Evolutionary conservation across 2,888 invertebrate genomes (phyloP), one percentile per base, ranked within the genome.

Genomic region (Aricia artaxerxes): DNA sequence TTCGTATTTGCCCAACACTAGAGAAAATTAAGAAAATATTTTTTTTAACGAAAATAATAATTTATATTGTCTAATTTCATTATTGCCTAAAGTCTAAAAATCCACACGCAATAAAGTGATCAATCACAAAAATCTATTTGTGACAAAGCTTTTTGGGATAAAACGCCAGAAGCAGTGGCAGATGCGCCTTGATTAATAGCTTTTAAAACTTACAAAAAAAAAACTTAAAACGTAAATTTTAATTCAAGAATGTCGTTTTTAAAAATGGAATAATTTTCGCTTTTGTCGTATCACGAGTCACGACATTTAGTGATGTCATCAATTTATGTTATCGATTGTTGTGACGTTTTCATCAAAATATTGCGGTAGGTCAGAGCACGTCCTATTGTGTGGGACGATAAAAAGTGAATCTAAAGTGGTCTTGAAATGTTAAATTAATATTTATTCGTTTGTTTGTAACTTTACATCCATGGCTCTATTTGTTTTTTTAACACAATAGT

Each of bases 181-280:
- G 92, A 92, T 94, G 93, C 85, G 84, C 84, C 84, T 90, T 93
- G 93, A 94, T 93, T 93, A 91, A 94, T 92, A 87, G 87, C 89
- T 91, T 91, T 92, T 92, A 94, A 93, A 92, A 92, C 92, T 88
- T 92, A 92, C 92, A 92, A 89, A 90, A 64, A 78, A 78, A 78
- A 78, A 78, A 69, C 31, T 7, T 44, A 24, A 31, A 73, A 76
- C 16, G 35, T 35, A 1, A 6, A 24, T 35, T 75, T 75, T 53
- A 53, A 16, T 16, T 76, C 38, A 35, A 31, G 31, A 64, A 11
- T 24, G 31, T 64, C 11, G 69, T 35, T 24, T 64, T 69, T 6
- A 35, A 69, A 35, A 35, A 53, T 53, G 35, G 69, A 31, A 69
- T 38, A 64, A 64, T 64, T 31, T 64, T 69, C 2, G 31, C 5